These are phyloP conservation scores for Melieria omissa DNA, from an alignment of 2,888 invertebrate genomes.

Conservation along the genomic window DNA sequence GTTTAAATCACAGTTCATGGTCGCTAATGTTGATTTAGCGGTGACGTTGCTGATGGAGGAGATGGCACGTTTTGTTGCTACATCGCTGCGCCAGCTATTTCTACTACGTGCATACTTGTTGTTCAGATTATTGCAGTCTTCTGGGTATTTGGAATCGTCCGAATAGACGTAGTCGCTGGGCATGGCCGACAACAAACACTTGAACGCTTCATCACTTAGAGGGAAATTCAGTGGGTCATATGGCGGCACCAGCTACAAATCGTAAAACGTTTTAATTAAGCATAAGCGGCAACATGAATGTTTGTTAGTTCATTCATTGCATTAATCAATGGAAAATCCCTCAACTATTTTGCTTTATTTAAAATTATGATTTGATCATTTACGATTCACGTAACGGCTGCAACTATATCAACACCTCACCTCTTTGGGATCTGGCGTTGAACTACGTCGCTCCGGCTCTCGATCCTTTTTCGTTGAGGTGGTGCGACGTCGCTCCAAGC, in stretches of 20 bases:
- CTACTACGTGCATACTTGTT: slow-evolving; percentile 19
- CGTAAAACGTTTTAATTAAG: not conserved
- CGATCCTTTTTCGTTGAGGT: slow-evolving; percentile 60
- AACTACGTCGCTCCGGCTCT: slow-evolving; percentile 66
- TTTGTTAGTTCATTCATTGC: no score
- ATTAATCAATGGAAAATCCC: no score
- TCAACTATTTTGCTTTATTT: no score
- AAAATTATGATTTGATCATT: no score
- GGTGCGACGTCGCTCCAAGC: slow-evolving; percentile 63
- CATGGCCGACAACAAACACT: slow-evolving; percentile 56
- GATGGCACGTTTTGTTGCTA: no score
- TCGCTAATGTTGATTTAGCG: slow-evolving; percentile 14
- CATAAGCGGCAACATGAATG: no score
- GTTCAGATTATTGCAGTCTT: slow-evolving; percentile 21
- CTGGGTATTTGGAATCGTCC: slow-evolving; percentile 26
- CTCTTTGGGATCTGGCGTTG: slow-evolving; percentile 69
- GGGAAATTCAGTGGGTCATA: slow-evolving; percentile 83
- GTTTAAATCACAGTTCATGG: slow-evolving; percentile 26
- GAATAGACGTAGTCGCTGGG: slow-evolving; percentile 39
- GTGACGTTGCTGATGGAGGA: not conserved
- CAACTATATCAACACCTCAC: slow-evolving; percentile 46
- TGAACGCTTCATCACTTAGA: slow-evolving; percentile 75
- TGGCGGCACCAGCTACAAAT: slow-evolving; percentile 72
- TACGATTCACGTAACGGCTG: no score
- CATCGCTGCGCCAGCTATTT: slow-evolving; percentile 16